Conservation (phyloP, 1,140 invertebrate species). For the Augochlora pura region DNA sequence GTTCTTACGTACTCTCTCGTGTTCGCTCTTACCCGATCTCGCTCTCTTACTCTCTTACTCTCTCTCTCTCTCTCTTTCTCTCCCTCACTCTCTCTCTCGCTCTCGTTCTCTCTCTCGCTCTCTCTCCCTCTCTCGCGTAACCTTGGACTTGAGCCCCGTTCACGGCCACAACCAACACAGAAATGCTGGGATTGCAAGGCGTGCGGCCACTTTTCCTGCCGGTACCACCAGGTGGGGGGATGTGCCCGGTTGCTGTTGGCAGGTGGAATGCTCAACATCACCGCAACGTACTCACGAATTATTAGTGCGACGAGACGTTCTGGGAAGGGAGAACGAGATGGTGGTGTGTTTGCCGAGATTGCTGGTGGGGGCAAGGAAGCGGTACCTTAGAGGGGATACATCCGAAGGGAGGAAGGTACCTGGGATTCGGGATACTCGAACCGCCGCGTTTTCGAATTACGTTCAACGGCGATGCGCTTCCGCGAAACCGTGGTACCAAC, state of each 20-base stretch:
- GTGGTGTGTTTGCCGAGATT: slow-evolving; percentile 31
- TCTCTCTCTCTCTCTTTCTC: slow-evolving; percentile 40
- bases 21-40: slow-evolving; percentile 41
- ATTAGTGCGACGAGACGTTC: slow-evolving; percentile 70
- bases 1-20: slow-evolving; percentile 45
- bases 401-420: slow-evolving; percentile 46
- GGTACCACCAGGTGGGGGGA: slow-evolving; percentile 70
- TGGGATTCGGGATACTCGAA: slow-evolving; percentile 57
- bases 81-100: slow-evolving; percentile 38
- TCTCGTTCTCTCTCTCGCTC: slow-evolving; percentile 44
- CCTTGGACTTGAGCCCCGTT: slow-evolving; percentile 79
- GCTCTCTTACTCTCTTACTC: slow-evolving; percentile 58
- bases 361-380: neutral
- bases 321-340: slow-evolving; percentile 43
- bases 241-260: slow-evolving; percentile 72
- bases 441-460: slow-evolving; percentile 63
- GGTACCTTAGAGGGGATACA: slow-evolving; percentile 16
- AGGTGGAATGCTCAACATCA: slow-evolving; percentile 76
- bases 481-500: slow-evolving; percentile 50
- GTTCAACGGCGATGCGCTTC: slow-evolving; percentile 61
- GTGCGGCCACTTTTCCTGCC: slow-evolving; percentile 77
- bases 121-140: slow-evolving; percentile 67
- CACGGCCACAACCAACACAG: slow-evolving; percentile 78
- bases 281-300: slow-evolving; percentile 71
- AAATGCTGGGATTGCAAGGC: slow-evolving; percentile 77